Percentiles rank a stretch among this genome's conserved stretches.
These are phyloP conservation scores for Tuta absoluta DNA, from an alignment of 2,888 invertebrate species.

Conservation along the genomic window DNA sequence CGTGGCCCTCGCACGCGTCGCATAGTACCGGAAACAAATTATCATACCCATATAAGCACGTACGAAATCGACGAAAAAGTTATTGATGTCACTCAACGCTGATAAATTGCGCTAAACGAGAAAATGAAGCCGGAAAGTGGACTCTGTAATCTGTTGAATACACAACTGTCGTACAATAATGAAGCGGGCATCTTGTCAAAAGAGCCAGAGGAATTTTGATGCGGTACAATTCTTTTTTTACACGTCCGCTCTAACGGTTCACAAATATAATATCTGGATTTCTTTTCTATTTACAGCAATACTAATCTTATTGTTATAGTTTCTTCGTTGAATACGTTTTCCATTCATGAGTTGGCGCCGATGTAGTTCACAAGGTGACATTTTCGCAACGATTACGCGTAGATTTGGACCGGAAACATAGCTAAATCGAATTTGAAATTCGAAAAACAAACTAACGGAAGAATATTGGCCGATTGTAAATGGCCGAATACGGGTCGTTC, in stretches of 20 bases:
- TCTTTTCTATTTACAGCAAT: slow-evolving; percentile 12
- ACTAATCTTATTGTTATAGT: not conserved
- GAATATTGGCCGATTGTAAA: slow-evolving; percentile 46
- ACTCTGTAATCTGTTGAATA: slow-evolving; percentile 54
- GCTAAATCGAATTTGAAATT: slow-evolving; percentile 47
- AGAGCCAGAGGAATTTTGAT: slow-evolving; percentile 52
- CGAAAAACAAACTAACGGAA: slow-evolving; percentile 56
- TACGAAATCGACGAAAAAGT: slow-evolving; percentile 74
- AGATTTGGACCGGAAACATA: slow-evolving; percentile 56
- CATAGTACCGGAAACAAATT: slow-evolving; percentile 78
- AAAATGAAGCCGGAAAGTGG: slow-evolving; percentile 62
- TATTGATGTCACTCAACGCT: slow-evolving; percentile 72
- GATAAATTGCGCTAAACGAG: slow-evolving; percentile 75
- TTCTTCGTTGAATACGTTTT: slow-evolving; percentile 43
- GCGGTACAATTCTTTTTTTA: slow-evolving; percentile 49
- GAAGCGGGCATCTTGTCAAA: slow-evolving; percentile 46
- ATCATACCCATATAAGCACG: slow-evolving; percentile 79
- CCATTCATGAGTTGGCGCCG: slow-evolving; percentile 63
- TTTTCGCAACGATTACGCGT: slow-evolving; percentile 41
- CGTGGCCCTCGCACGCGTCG: slow-evolving; percentile 78
- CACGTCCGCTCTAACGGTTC: slow-evolving; percentile 55
- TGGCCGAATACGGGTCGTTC: slow-evolving; percentile 51
- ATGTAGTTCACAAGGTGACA: slow-evolving; percentile 60
- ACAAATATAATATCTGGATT: slow-evolving; percentile 40
- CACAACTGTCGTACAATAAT: slow-evolving; percentile 50